A percentile compares a stretch with the other conserved stretches of the same genome.
Conservation (phyloP, 2,113 vertebrate species). For the Egretta garzetta region DNA sequence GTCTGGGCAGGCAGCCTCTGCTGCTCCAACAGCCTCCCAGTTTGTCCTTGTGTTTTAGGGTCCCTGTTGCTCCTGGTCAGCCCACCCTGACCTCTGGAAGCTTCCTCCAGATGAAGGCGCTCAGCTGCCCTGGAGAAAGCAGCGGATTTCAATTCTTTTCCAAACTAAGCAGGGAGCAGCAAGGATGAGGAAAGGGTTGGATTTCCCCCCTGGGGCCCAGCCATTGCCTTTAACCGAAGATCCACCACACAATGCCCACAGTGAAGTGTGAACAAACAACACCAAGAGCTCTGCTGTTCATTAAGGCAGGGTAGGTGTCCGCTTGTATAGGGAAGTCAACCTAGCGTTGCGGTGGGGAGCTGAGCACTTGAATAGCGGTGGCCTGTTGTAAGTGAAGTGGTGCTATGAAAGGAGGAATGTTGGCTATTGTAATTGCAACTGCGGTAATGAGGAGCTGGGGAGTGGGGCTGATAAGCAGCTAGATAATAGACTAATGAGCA, state of each 20-base stretch:
- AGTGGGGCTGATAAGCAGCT: slow-evolving; percentile 26
- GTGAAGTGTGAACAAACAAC: not conserved
- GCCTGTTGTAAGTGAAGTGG: not conserved
- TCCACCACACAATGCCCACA: not conserved
- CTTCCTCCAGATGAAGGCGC: not conserved
- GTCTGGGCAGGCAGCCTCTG: not conserved
- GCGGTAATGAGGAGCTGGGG: slow-evolving; percentile 50
- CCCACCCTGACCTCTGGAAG: not conserved
- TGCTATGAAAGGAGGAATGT: not conserved
- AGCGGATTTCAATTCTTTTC: not conserved
- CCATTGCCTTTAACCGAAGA: not conserved
- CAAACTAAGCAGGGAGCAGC: not conserved
- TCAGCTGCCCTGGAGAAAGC: not conserved
- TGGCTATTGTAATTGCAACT: slow-evolving; percentile 11
- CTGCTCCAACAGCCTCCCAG: not conserved
- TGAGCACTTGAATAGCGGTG: not conserved
- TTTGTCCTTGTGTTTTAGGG: not conserved
- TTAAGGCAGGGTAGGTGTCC: not conserved
- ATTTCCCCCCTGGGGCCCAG: not conserved
- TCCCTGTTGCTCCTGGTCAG: not conserved
- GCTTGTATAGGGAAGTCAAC: not conserved
- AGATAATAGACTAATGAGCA: slow-evolving; percentile 58
- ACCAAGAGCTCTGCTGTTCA: not conserved
- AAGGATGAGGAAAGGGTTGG: not conserved
- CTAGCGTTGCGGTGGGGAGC: not conserved